Percentiles rank a stretch among this genome's conserved stretches.
These are phyloP conservation scores for Conopomorpha cramerella DNA, from an alignment of 1,140 invertebrate genomes.

Conservation along the genomic window DNA sequence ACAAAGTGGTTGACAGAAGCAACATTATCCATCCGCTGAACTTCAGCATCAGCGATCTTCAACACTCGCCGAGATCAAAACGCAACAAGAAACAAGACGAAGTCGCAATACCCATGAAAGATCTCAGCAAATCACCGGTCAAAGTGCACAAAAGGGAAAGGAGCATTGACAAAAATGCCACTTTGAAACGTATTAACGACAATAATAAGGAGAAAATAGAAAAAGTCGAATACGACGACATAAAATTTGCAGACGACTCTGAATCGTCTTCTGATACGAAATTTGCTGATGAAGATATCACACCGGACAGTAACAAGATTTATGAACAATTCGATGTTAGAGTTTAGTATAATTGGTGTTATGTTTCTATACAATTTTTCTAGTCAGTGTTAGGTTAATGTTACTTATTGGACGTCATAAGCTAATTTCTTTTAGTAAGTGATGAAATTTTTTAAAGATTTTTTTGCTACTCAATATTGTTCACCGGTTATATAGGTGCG, in stretches of 20 bases:
- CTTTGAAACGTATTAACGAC: constrained; percentile 39
- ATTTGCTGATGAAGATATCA: constrained; percentile 41
- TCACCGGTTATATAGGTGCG: too few species aligned
- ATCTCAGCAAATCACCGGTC: constrained; percentile 35
- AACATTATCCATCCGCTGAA: constrained; percentile 55
- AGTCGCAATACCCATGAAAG: constrained; percentile 45
- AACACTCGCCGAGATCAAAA: constrained; percentile 36
- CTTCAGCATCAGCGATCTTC: constrained; percentile 48
- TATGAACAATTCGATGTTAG: constrained; percentile 38
- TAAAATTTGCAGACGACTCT: constrained; percentile 55
- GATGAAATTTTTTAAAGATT: too few species aligned
- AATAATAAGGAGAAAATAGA: constrained; percentile 25
- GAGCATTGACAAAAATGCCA: constrained; percentile 36
- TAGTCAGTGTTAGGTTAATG: too few species aligned
- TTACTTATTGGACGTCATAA: too few species aligned
- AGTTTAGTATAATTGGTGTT: constrained; percentile 16
- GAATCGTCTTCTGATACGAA: constrained; percentile 53
- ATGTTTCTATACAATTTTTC: too few species aligned
- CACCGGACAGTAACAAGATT: constrained; percentile 43
- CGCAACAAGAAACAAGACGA: constrained; percentile 32
- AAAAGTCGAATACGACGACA: constrained; percentile 40
- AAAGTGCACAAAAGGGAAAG: constrained; percentile 35
- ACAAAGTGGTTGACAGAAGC: constrained; percentile 37
- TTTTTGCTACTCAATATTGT: too few species aligned
- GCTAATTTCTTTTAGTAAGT: too few species aligned